Conservation (phyloP, 2,797 vertebrate genomes). For the Chloroceryle inda region DNA sequence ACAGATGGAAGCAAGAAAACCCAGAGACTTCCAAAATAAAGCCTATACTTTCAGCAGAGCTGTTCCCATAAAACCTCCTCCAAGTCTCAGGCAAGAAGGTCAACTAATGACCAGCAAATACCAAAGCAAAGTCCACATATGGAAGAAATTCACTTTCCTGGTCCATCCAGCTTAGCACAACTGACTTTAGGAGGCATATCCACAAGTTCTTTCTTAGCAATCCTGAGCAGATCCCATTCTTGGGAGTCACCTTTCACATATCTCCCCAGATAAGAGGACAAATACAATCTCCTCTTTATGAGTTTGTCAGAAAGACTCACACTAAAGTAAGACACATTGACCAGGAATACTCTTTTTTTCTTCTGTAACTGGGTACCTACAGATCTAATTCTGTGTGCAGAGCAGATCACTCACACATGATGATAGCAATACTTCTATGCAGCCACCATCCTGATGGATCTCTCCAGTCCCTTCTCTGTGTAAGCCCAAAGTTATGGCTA, state of each 20-base stretch:
- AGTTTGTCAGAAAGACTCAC: background rate
- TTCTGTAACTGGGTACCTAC: background rate
- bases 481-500: background rate
- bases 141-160: background rate
- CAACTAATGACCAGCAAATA: background rate
- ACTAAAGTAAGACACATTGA: background rate
- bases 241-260: background rate
- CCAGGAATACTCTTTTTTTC: background rate
- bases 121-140: background rate
- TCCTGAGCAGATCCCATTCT: background rate
- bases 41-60: background rate
- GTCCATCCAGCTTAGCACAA: background rate
- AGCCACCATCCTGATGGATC: background rate
- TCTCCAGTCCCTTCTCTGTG: background rate
- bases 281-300: rapidly evolving
- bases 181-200: background rate
- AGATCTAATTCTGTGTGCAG: too few species aligned
- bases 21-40: background rate
- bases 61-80: background rate
- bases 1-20: background rate
- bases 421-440: background rate
- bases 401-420: rapidly evolving
- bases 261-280: background rate
- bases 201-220: background rate
- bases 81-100: background rate